Conservation (phyloP, 1,140 invertebrate genomes). For the Eupristina koningsbergeri region DNA sequence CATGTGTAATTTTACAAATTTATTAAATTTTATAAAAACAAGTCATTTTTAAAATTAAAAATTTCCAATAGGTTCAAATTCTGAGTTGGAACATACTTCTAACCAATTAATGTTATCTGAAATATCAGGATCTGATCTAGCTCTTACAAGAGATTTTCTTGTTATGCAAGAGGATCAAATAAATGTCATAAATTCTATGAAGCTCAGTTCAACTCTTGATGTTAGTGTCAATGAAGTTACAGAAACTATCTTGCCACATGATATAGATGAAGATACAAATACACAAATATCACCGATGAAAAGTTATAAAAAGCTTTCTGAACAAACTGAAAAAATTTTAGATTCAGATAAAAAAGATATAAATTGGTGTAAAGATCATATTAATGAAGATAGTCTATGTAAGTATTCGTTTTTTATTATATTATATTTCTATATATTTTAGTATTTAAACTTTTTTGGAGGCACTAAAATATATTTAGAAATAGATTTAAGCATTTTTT, state of each 20-base stretch:
- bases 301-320: constrained; percentile 35
- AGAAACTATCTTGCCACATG: constrained; percentile 47
- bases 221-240: constrained; percentile 25
- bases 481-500: too few species aligned
- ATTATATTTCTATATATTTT: neutral
- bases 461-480: neutral
- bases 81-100: constrained; percentile 64
- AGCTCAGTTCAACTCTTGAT: constrained; percentile 50
- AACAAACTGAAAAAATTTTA: constrained; percentile 19
- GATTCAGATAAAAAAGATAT: constrained; percentile 40
- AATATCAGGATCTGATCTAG: constrained; percentile 66
- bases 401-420: constrained; percentile 1
- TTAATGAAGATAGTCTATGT: constrained; percentile 45
- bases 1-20: too few species aligned
- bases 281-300: constrained; percentile 43
- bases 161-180: constrained; percentile 72
- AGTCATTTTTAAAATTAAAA: neutral
- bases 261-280: constrained; percentile 47
- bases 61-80: constrained; percentile 57
- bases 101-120: constrained; percentile 67
- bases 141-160: constrained; percentile 68
- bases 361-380: constrained; percentile 44
- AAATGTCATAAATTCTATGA: constrained; percentile 66
- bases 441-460: neutral
- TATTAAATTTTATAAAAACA: neutral